Evolutionary conservation across 2,113 vertebrate species (phyloP).

Genomic region (Hippolais icterina): DNA sequence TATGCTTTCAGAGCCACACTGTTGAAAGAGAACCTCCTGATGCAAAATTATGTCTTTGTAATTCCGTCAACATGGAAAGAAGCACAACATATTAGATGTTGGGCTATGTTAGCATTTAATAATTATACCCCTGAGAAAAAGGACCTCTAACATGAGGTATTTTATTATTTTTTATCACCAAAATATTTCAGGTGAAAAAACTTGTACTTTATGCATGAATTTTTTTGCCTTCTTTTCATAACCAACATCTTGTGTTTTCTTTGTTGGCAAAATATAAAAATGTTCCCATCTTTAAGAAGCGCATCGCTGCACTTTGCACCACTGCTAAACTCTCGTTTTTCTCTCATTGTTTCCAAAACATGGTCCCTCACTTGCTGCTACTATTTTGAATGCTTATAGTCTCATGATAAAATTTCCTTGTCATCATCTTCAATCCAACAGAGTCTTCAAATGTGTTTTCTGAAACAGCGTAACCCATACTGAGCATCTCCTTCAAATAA

Average conservation of each 20-base stretch:
- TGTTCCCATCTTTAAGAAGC: neutral
- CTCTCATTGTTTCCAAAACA: neutral
- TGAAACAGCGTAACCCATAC: neutral
- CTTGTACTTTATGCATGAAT: neutral
- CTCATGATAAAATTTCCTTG: neutral
- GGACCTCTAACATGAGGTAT: neutral
- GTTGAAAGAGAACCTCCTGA: neutral
- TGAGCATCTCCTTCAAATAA: neutral
- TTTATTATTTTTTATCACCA: neutral
- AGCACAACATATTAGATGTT: neutral
- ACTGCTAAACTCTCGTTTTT: neutral
- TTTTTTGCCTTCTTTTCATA: neutral
- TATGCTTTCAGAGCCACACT: neutral
- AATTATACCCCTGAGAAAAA: neutral
- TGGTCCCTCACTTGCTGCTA: neutral
- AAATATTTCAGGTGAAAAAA: neutral
- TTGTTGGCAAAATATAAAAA: neutral
- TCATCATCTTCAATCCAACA: neutral
- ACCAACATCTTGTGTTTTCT: neutral
- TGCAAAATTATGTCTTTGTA: neutral
- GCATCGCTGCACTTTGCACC: neutral
- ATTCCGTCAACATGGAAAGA: neutral
- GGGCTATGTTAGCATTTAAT: neutral
- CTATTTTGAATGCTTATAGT: neutral
- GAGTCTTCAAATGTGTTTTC: neutral